These are phyloP conservation scores for Rhinopomastus cyanomelas DNA, from an alignment of 2,113 vertebrate species.

Conservation along the genomic window DNA sequence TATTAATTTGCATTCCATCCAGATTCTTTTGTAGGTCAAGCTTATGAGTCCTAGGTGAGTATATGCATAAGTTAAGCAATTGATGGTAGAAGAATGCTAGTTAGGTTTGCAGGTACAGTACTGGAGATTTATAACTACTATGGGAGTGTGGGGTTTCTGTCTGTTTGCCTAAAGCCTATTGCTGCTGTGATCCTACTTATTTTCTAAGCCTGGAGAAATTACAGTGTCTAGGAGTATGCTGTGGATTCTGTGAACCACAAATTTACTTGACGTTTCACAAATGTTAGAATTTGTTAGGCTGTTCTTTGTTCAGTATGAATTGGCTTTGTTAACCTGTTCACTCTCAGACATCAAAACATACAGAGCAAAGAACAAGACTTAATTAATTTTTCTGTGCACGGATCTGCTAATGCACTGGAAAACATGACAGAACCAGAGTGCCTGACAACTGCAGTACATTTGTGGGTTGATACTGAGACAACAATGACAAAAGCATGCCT, in stretches of 20 bases:
- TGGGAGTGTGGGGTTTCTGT: not conserved
- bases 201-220: not conserved
- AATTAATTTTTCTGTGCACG: not conserved
- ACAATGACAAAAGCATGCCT: not conserved
- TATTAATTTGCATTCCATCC: not conserved
- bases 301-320: not conserved
- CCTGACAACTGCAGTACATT: not conserved
- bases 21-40: not conserved
- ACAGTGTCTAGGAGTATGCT: not conserved
- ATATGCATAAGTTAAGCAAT: not conserved
- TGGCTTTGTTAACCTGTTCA: not conserved
- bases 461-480: not conserved
- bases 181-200: not conserved
- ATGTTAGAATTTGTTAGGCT: not conserved
- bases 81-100: not conserved
- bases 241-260: not conserved
- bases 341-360: not conserved
- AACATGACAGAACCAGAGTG: not conserved
- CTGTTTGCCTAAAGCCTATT: not conserved
- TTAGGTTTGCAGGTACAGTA: not conserved
- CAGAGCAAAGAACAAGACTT: not conserved
- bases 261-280: conserved; percentile 5
- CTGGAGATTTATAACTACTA: not conserved
- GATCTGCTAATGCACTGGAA: not conserved
- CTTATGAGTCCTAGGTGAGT: not conserved